Evolutionary conservation across 1,140 invertebrate species (phyloP).

Genomic region (Pseudomyrmex cubaensis): DNA sequence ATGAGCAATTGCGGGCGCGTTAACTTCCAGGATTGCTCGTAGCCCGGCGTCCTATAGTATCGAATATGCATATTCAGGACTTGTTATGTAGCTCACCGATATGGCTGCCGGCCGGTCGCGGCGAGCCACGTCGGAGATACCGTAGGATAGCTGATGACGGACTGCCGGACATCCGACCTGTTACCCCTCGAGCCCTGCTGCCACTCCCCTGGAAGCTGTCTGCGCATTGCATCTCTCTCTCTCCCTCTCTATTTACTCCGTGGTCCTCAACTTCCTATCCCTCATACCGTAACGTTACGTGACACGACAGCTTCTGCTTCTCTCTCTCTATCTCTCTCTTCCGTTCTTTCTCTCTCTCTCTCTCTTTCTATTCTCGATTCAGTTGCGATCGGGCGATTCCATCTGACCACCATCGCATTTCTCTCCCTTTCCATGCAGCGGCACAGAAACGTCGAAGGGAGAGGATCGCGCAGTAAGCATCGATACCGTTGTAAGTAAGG

Average conservation of each 20-base stretch:
- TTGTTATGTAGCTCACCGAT: slow-evolving; percentile 78
- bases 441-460: not conserved
- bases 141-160: slow-evolving; percentile 81
- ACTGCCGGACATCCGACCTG: slow-evolving; percentile 85
- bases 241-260: not conserved
- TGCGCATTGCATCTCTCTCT: slow-evolving; percentile 39
- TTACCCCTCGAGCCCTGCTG: slow-evolving; percentile 75
- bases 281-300: slow-evolving; percentile 58
- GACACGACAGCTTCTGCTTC: slow-evolving; percentile 51
- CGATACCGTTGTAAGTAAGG: slow-evolving; percentile 48
- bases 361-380: slow-evolving; percentile 52
- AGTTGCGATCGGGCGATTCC: slow-evolving; percentile 47
- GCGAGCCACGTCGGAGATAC: slow-evolving; percentile 78
- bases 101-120: slow-evolving; percentile 73
- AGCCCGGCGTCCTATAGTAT: slow-evolving; percentile 6
- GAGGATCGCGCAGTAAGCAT: not conserved
- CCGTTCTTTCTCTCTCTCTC: slow-evolving; percentile 26
- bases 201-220: slow-evolving; percentile 35
- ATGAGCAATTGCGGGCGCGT: not conserved
- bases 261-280: slow-evolving; percentile 54
- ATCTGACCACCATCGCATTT: slow-evolving; percentile 45
- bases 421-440: slow-evolving; percentile 14
- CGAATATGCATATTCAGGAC: slow-evolving; percentile 83
- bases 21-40: not conserved
- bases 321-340: slow-evolving; percentile 16